Evolutionary conservation across 2,797 vertebrate species (phyloP).

Genomic region (Brachyalestes nurse): DNA sequence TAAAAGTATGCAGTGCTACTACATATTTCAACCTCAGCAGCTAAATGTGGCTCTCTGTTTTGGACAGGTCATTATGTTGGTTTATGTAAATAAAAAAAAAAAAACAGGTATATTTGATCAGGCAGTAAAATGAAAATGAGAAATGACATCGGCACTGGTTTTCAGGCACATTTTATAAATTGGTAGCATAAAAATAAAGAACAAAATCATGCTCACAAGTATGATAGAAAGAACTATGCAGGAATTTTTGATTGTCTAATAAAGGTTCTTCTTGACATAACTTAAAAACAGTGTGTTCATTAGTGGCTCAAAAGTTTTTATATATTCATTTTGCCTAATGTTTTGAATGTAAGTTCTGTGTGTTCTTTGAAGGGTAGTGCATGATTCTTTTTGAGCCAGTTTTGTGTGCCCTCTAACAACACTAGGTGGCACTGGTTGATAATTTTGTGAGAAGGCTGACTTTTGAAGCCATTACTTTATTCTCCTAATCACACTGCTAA

Average conservation of each 20-base stretch:
- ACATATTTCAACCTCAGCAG: no score
- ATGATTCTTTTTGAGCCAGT: not conserved
- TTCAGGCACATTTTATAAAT: no score
- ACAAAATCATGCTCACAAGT: no score
- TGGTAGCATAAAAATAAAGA: no score
- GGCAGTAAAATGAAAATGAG: no score
- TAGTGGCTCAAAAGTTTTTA: not conserved
- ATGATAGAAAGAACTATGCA: no score
- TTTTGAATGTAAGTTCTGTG: not conserved
- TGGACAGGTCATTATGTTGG: not conserved
- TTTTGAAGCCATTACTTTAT: not conserved
- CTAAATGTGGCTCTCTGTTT: not conserved
- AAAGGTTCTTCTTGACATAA: not conserved
- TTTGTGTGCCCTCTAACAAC: conserved; percentile 41
- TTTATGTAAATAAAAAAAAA: not conserved
- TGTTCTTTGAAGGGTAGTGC: not conserved
- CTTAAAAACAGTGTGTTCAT: no score
- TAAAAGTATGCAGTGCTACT: no score
- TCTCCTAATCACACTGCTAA: not conserved
- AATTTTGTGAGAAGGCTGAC: not conserved
- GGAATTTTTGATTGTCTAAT: not conserved
- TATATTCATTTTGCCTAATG: not conserved
- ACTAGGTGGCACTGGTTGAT: conserved; percentile 68
- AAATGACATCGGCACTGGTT: no score
- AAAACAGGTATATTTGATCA: no score